Evolutionary conservation across 2,797 vertebrate genomes (phyloP), one percentile per base, ranked within the genome.

Genomic region (Manis crassicaudata): DNA sequence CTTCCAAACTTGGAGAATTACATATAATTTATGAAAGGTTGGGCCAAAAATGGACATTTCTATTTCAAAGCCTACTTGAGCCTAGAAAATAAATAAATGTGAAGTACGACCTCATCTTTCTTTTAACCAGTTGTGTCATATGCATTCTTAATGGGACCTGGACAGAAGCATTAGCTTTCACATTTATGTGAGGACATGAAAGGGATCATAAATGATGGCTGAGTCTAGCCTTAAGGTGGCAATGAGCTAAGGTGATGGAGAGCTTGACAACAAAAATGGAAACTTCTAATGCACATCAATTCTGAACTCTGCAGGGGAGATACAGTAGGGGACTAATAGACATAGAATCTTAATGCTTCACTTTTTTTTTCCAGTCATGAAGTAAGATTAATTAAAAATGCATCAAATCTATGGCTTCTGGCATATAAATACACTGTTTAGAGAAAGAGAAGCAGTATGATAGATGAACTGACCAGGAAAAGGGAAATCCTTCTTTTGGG

Each of bases 81-180:
- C 23, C 54, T 93, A 40, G 62, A 79, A 93, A 93, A 95, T 73
- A 93, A 93, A 95, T 73, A 91, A 93, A 90, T 67, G 67, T 62
- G 65, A 92, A 73, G 18, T 65, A 50, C 20, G 84, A 93, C 20
- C 46, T 10, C 46, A 52, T 86, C 50, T 63, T 85, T 73, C 35
- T 90, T 95, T 87, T 84, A 95, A 65, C 29, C 60, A 76, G 67
- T 16, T 79, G 7, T 75, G 68, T 32, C 80, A 54, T 76, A 58
- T 13, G 43, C 54, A 79, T 54, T 70, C 23, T 89, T 95, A 94
- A 62, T 81, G 76, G 60, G 32, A 67, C 70, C 58, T 52, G 35
- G 60, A 68, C 4, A 52, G 90, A 91, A 94, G 35, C 32, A 4
- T 27, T 92, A 52, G 17, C 92, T 94, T 96, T 86, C 67, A 54